These are phyloP conservation scores for Teleiodes luculella DNA, from an alignment of 2,888 invertebrate species.

Conservation along the genomic window DNA sequence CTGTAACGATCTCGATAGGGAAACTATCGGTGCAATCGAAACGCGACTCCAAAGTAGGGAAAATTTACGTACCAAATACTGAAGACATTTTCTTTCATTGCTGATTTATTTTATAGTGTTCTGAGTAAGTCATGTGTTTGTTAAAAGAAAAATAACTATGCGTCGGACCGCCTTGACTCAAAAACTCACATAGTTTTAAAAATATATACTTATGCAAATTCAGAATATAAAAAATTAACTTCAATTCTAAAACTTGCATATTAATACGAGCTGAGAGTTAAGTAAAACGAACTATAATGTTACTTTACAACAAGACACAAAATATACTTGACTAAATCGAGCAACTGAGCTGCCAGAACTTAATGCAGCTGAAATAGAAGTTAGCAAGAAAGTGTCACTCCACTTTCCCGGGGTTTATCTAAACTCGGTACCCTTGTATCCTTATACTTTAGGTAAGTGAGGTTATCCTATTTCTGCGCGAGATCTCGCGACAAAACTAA, in stretches of 20 bases:
- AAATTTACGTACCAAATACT: constrained; percentile 32
- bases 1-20: constrained; percentile 50
- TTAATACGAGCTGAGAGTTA: background rate
- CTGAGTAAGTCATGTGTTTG: too few species aligned
- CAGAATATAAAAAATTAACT: too few species aligned
- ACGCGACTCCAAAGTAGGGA: constrained; percentile 30
- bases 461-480: background rate
- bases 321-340: too few species aligned
- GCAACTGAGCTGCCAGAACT: too few species aligned
- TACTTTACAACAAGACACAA: too few species aligned
- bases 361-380: background rate
- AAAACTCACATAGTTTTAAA: too few species aligned
- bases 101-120: background rate
- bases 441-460: constrained; percentile 8
- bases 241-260: too few species aligned
- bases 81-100: constrained; percentile 30
- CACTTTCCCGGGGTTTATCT: background rate
- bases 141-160: too few species aligned
- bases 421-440: background rate
- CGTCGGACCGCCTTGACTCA: too few species aligned
- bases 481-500: background rate
- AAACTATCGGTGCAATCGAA: constrained; percentile 47
- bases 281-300: background rate
- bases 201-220: too few species aligned
- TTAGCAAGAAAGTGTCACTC: constrained; percentile 2